These are phyloP conservation scores for Panopea generosa DNA, from an alignment of 2,888 invertebrate genomes.

Conservation along the genomic window DNA sequence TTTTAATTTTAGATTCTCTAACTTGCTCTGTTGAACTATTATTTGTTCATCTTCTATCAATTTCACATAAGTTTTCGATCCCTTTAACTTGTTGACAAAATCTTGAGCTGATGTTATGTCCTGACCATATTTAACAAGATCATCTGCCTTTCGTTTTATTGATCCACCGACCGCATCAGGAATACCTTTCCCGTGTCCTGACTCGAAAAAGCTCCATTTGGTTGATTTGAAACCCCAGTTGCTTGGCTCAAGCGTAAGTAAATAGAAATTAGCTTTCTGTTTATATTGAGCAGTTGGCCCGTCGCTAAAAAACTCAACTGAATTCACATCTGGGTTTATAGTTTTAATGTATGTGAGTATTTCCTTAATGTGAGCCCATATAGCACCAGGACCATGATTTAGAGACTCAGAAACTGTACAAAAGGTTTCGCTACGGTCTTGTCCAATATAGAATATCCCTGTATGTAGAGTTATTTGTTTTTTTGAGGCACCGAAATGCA, in stretches of 20 bases:
- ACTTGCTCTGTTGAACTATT: neutral
- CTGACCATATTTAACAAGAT: constrained; percentile 33
- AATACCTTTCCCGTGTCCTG: constrained; percentile 83
- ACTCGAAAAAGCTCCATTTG: constrained; percentile 81
- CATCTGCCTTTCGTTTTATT: constrained; percentile 73
- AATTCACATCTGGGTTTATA: constrained; percentile 26
- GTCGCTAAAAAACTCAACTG: constrained; percentile 59
- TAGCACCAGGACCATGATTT: constrained; percentile 82
- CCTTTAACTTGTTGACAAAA: constrained; percentile 30
- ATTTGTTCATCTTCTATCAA: too few relatives aligned
- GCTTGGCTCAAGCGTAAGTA: constrained; percentile 56
- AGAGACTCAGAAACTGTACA: constrained; percentile 79
- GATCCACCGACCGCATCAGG: constrained; percentile 80
- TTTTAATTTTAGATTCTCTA: constrained; percentile 25
- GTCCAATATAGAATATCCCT: constrained; percentile 33
- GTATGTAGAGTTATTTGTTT: constrained; percentile 53
- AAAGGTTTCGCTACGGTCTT: constrained; percentile 40
- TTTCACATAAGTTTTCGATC: constrained; percentile 19
- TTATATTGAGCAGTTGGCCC: constrained; percentile 82
- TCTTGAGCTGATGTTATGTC: too few relatives aligned
- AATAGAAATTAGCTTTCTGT: constrained; percentile 83
- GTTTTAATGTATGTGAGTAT: constrained; percentile 52
- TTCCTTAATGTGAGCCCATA: constrained; percentile 84
- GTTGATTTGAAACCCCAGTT: constrained; percentile 40
- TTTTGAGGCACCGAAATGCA: constrained; percentile 58